Base-by-base conservation (phyloP, 92 coral and sea anemone genomes). In the Anthopleura xanthogrammica region DNA sequence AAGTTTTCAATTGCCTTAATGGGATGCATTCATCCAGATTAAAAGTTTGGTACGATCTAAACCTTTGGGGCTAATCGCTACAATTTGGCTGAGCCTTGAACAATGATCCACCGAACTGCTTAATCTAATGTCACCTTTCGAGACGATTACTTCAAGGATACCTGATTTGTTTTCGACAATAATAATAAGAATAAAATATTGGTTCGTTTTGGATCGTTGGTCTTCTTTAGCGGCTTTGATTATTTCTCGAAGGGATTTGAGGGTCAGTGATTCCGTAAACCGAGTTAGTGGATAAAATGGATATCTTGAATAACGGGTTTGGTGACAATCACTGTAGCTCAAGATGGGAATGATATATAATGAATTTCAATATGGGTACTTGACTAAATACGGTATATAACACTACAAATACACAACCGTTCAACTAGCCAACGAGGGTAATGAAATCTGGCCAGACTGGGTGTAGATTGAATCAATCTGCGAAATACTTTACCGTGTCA, bases 91-190 rank as follows among this genome's bases (percentile, higher is more conserved):
- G 76, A 20, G 70, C 83, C 76, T 60, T 87, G 80, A 91, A 91
- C 92, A 93, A 89, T 89, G 78, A 83, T 88, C 90, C 86, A 82
- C 87, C 88, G 88, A 93, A 87, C 87, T 87, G 73, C 89, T 89
- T 93, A 91, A 93, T 93, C 87, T 89, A 81, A 91, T 91, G 97
- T 89, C 95, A 93, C 83, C 86, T 86, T 91, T 87, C 86, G 86
- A 65, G 87, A 88, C 89, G 83, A 87, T 85, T 77, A 73, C 88
- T 80, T 89, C 89, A 82, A 86, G 84, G 77, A 86, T 86, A 41
- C 74, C 82, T 40, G 92, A 94, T 90, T 93, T 93, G 92, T 79
- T 48, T 88, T 87, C 85, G 71, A 16, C 78, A 85, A 87, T 79
- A 79, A 85, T 83, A 92, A 92, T 77, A 86, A 29, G 36, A 29